phyloP scores from a whole-genome alignment of 2,113 vertebrate species.

The Ptyas mucosa region DNA sequence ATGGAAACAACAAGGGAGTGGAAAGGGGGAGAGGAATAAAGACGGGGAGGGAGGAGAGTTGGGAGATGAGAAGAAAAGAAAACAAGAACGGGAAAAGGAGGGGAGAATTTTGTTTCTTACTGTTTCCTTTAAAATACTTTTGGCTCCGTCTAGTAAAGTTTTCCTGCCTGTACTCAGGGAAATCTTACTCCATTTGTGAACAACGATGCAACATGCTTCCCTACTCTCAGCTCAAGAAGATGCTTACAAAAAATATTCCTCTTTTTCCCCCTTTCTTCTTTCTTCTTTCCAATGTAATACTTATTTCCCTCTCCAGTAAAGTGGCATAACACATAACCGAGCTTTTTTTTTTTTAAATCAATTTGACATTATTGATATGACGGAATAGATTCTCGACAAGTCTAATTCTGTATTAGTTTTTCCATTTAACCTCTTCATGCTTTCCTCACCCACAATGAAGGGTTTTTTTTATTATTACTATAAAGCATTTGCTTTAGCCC shows the following conservation, averaged over 20 bases:
- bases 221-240: background rate
- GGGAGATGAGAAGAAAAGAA: too few relatives aligned
- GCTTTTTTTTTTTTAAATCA: too few relatives aligned
- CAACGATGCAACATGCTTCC: background rate
- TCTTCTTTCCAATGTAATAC: background rate
- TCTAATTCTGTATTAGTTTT: background rate
- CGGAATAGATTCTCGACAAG: background rate
- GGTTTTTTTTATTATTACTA: background rate
- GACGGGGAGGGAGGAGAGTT: too few relatives aligned
- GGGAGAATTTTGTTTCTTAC: too few relatives aligned
- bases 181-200: background rate
- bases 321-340: background rate
- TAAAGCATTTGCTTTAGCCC: conserved; percentile 50
- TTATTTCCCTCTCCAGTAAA: conserved; percentile 22
- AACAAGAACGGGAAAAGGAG: background rate
- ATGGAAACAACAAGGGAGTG: too few relatives aligned
- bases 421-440: conserved; percentile 31
- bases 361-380: conserved; percentile 1
- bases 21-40: too few relatives aligned
- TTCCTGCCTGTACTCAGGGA: background rate
- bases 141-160: background rate
- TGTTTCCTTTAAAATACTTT: background rate
- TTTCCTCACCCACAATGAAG: conserved; percentile 39
- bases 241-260: background rate
- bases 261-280: rapidly evolving